Base-by-base conservation (phyloP, 2,797 vertebrate species). In the Crocodylus rhombifer region DNA sequence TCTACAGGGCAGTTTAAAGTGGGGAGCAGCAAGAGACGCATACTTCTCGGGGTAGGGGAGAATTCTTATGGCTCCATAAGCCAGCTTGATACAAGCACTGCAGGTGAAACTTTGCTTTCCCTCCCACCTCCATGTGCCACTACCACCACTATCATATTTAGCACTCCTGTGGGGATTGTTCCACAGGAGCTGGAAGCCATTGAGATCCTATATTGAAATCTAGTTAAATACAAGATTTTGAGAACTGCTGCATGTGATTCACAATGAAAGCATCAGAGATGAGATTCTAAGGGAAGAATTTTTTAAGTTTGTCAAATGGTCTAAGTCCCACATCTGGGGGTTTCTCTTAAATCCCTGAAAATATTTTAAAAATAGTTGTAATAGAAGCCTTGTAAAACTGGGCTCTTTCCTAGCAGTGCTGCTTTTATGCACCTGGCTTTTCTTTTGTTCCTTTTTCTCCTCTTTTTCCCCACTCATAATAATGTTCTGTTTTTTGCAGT, bases 401-500 rank as follows among this genome's bases (percentile, higher is more conserved):
- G 23, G 8, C 3, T 33, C 42, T 51, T 51, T 51, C 42, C 42
- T 51, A 51, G 42, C 42, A 51, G 42, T 51, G 42, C 42, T 51
- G 42, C 10, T 51, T 51, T 11, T 51, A 51, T 51, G 42, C 42
- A 33, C 30, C 30, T 71, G 90, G 7, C 16, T 60, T 84, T 65
- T 64, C 51, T 1, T 3, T 1, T 15, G 23, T 14, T 51, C 30
- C 36, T 3, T 71, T 51, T 51, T 51, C 42, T 36, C 88, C 33
- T 14, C 82, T 78, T 15, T 81, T 42, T 67, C 3, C n/a, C 75
- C 90, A 36, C 28, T 77, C 91, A 84, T 87, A 60, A 63, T 87
- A 13, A 9, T 5, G 2, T 6, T 77, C 36, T 25, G 1, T 51
- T 64, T 6, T 33, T 14, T 57, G 62, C 93, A 30, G n/a, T 65